Base-by-base conservation (phyloP, 2,888 invertebrate species). In the Lepidonotus clava region DNA sequence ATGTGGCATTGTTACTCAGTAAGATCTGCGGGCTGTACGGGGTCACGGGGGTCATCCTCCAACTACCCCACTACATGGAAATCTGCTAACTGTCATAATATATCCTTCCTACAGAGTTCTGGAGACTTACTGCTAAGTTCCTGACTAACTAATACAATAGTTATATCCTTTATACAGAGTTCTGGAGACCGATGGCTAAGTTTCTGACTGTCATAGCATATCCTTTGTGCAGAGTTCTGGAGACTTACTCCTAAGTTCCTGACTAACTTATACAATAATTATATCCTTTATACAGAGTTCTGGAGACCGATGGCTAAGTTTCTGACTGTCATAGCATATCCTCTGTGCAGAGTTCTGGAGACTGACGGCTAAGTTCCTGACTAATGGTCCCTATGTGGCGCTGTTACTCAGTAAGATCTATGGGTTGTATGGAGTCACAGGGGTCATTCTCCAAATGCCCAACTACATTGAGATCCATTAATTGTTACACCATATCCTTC, bases 391-490 rank as follows among this genome's bases (percentile, higher is more conserved):
- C 34, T 90, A 87, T 87, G 21, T 90, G 21, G 38, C 84, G 14
- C 83, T 86, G 56, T 36, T 90, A 18, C 11, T 84, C 1, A 36
- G 34, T 5, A 53, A 46, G 18, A 67, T 90, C 1, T 86, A 67
- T 51, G 51, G 46, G 8, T 83, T 67, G n/a, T 90, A 90, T 84
- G 77, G 87, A 77, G 53, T 90, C 14, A 76, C 67, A 0, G 89
- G 88, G 14, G 51, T 90, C 36, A 90, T 85, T 85, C 46, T 86
- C 36, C 85, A 88, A 46, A 28, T 90, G 18, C 88, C 88, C 36
- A 66, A 89, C n/a, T 89, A 87, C 88, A 46, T 89, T 1, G 89
- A 89, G 84, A 86, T 88, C 32, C 89, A 89, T 86, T 89, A 89
- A n/a, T n/a, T n/a, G n/a, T n/a, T n/a, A n/a, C n/a, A n/a, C n/a